Base-by-base conservation (phyloP, 92 coral and sea anemone species). In the Epizoanthus rinbou region DNA sequence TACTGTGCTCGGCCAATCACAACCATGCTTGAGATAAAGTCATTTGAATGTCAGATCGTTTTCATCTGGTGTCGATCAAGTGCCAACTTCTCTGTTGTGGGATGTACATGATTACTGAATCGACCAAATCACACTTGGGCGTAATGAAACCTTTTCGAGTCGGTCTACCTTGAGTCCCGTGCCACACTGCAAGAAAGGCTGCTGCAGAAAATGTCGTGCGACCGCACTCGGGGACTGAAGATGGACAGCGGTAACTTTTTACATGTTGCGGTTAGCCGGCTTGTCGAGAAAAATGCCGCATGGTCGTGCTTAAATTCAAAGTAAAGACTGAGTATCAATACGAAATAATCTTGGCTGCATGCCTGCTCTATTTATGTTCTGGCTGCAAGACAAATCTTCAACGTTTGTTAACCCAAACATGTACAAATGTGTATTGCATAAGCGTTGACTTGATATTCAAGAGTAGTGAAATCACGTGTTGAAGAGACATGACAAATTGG, bases 61-160 rank as follows among this genome's bases (percentile, higher is more conserved):
- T 64, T 67, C 73, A 67, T 67, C 50, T 16, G 8, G 50, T 33
- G 73, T 67, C 73, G 73, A 67, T 67, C 73, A 67, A 24, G 35
- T 67, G 47, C 35, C 35, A 67, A 33, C 13, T 41, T 66, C 47
- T 67, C 50, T 15, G 28, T 5, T 39, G 18, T 67, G 73, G 73
- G 73, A 67, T 65, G 71, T 65, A 65, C 71, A 28, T 65, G 71
- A 65, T 65, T 28, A 15, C 41, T 25, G 37, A 65, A 28, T 33
- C 4, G 10, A 14, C 71, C 71, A 67, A 5, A 25, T 64, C 8
- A 25, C 69, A 64, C 69, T 50, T 50, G 41, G 39, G 10, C 24
- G 16, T 22, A 64, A 67, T 33, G 9, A 13, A 67, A 67, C 22
- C 43, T 67, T 33, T 14, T 50, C 54, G n/a, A 41, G 47, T 16